Evolutionary conservation across 2,797 vertebrate genomes (phyloP).

Genomic region (Neosalanx taihuensis): DNA sequence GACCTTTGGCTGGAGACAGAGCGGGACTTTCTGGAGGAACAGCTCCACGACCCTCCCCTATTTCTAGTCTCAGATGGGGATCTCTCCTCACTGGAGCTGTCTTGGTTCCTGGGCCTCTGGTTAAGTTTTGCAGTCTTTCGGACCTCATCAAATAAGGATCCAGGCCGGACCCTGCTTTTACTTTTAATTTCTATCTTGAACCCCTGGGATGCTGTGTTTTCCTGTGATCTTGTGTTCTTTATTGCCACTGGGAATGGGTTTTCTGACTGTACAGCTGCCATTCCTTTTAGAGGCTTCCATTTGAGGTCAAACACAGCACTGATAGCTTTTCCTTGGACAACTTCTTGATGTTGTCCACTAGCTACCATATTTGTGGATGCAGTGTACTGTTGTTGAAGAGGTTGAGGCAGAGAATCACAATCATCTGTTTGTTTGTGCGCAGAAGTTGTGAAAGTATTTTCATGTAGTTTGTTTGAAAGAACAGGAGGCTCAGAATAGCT

Average conservation of each 20-base stretch:
- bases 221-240: constrained; percentile 61
- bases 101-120: constrained; percentile 90
- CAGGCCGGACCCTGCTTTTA: constrained; percentile 89
- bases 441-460: constrained; percentile 37
- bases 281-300: constrained; percentile 91
- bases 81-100: constrained; percentile 91
- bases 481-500: constrained; percentile 45
- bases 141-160: constrained; percentile 96
- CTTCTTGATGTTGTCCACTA: constrained; percentile 51
- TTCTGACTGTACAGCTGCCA: constrained; percentile 59
- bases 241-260: constrained; percentile 28
- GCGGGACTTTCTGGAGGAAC: constrained; percentile 81
- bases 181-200: constrained; percentile 97
- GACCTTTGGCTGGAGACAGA: constrained; percentile 83
- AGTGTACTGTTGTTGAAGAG: constrained; percentile 33
- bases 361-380: constrained; percentile 23
- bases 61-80: constrained; percentile 74
- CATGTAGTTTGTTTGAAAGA: constrained; percentile 20
- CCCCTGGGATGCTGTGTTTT: constrained; percentile 60
- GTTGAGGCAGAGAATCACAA: constrained; percentile 20
- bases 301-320: constrained; percentile 72
- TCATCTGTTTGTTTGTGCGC: constrained; percentile 38
- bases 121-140: constrained; percentile 93
- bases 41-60: constrained; percentile 71
- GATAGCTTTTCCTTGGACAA: constrained; percentile 44